Conservation (phyloP, 2,113 vertebrate genomes). For the Bujurquina vittata region DNA sequence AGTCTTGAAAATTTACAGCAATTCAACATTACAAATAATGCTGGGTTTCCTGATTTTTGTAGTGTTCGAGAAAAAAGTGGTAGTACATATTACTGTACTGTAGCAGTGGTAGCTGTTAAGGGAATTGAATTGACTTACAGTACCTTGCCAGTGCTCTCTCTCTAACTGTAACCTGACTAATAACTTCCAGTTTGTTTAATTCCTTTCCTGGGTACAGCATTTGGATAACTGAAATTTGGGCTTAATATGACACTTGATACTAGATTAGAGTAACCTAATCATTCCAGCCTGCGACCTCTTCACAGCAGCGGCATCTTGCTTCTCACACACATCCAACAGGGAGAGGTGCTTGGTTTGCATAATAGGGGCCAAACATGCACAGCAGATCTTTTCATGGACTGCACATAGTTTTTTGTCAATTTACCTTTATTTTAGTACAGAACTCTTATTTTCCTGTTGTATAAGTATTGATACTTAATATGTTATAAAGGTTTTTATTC, state of each 20-base stretch:
- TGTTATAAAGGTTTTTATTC: not conserved
- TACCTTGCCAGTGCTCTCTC: not conserved
- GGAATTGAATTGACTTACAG: not conserved
- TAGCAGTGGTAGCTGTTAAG: not conserved
- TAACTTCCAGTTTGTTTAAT: conserved; percentile 6
- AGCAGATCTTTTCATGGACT: not conserved
- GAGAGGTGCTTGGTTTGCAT: not conserved
- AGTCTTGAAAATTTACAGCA: not conserved
- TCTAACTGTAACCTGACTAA: not conserved
- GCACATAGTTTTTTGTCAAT: not conserved
- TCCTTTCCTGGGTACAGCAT: not conserved
- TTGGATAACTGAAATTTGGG: not conserved
- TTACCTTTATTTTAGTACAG: not conserved
- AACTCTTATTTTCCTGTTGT: not conserved
- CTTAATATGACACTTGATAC: not conserved
- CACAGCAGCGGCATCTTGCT: not conserved
- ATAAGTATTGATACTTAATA: not conserved
- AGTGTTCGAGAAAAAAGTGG: not conserved
- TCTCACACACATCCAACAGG: not conserved
- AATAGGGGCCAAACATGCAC: not conserved
- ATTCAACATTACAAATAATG: not conserved
- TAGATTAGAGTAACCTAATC: conserved; percentile 1
- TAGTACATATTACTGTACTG: not conserved
- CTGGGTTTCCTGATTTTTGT: not conserved
- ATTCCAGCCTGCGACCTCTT: not conserved